A percentile compares a stretch with the other conserved stretches of the same genome.
phyloP scores from a whole-genome alignment of 1,140 invertebrate species.

The Lepidotrigona ventralis region DNA sequence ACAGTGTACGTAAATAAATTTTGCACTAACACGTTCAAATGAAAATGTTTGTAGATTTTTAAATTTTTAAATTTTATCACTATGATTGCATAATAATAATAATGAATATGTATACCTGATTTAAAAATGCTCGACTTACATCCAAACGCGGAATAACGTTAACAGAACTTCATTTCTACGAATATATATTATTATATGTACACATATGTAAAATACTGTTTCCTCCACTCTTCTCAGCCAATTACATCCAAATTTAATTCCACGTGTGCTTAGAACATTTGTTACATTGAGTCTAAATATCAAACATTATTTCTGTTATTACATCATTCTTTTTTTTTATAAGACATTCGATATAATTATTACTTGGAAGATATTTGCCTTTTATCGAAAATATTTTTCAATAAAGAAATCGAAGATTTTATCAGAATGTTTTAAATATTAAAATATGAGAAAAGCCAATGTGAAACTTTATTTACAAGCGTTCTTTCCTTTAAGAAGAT shows the following conservation, averaged over 20 bases:
- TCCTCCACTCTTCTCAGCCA: background rate
- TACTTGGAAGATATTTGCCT: no score
- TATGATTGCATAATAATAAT: background rate
- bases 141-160: background rate
- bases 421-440: background rate
- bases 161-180: conserved; percentile 2
- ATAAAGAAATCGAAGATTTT: background rate
- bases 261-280: conserved; percentile 26
- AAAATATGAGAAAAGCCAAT: background rate
- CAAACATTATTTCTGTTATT: background rate
- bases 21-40: background rate
- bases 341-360: no score
- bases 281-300: background rate
- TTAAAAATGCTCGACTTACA: background rate
- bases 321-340: background rate
- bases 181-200: background rate
- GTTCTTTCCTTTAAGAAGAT: background rate
- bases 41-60: background rate
- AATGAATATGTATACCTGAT: background rate
- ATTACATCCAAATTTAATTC: conserved; percentile 6
- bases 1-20: background rate
- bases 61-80: background rate
- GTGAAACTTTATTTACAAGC: background rate
- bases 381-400: background rate
- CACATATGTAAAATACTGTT: background rate